Evolutionary conservation across 2,888 invertebrate species (phyloP), one percentile per base, ranked within the genome.

Genomic region (Halocaridina rubra): DNA sequence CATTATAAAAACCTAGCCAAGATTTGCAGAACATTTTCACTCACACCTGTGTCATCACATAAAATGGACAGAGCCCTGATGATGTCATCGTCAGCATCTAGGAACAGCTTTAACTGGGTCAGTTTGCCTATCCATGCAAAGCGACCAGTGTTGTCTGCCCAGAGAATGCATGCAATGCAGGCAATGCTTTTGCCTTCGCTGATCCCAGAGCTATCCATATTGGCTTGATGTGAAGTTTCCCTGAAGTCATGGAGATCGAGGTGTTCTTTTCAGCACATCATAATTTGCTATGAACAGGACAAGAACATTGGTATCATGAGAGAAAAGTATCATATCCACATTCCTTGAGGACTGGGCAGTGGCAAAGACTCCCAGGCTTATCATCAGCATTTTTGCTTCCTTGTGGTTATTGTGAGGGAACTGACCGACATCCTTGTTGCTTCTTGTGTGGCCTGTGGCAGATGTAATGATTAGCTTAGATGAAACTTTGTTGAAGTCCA

Each of bases 141-240:
- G 59, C 59, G 16, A 7, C 59, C 4, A 59, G 13, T 59, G 59
- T 59, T 59, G 59, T 59, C 59, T n/a, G 3, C 16, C 59, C 59
- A 59, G 59, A 59, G 13, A 59, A 59, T 59, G 59, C 59, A 13
- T 59, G 59, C 59, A 59, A 59, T 59, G 59, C 59, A 27, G 69
- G 69, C 69, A 69, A 69, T 27, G 24, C 69, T 69, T 69, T 69
- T 69, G 69, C 69, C n/a, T 29, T 27, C 7, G 24, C 69, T 69
- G 22, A 4, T 29, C 69, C 69, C 4, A 69, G 24, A 29, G 69
- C 69, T 59, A 13, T 59, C 59, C 59, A 59, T 59, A 59, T 59
- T 59, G 59, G 59, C 59, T 59, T 59, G 59, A 59, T 59, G 59
- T 59, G 59, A 59, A 59, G 59, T 13, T n/a, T 59, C 59, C 59